Evolutionary conservation across 2,888 invertebrate genomes (phyloP), one percentile per base, ranked within the genome.

Genomic region (Atrina japonica): DNA sequence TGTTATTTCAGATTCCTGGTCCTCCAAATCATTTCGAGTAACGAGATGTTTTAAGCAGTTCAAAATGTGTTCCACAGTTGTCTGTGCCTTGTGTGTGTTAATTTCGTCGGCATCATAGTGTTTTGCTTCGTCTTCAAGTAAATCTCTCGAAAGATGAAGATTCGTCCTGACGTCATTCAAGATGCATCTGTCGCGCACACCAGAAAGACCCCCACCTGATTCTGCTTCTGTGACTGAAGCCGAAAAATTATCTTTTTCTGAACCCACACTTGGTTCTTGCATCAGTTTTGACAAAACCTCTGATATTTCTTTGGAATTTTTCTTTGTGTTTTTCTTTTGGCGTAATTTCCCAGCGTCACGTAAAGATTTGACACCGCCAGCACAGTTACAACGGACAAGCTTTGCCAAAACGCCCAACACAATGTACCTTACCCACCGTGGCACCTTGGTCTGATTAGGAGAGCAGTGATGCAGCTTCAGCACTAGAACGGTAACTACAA

Each of bases 391-490:
- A 1, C 81, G 74, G 16, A 85, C 77, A 16, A 83, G 41, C 21
- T 71, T 68, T 1, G 81, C 78, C 16, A 83, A 70, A 49, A 71
- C 58, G 30, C 78, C 78, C 0, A 90, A 74, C n/a, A 91, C 80
- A 29, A 90, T 50, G 35, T 78, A 70, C 21, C 90, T 82, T 53
- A 92, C 83, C 91, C 92, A 92, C 35, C 80, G 68, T 2, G 93
- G 92, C 16, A 92, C 91, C 66, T 90, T 88, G 49, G 89, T 88
- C 75, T 91, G 91, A 75, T 90, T 79, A 0, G 88, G 92, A 6
- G 92, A 92, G 59, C 93, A 88, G 85, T 93, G 93, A 79, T 93
- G 93, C 66, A 93, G 92, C 84, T 93, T 93, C 21, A 93, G 88
- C 3, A 93, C 93, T 72, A 92, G 90, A 58, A 92, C 92, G 2